A percentile compares a stretch with the other conserved stretches of the same genome.
phyloP scores from a whole-genome alignment of 2,113 vertebrate genomes.

The Aegithalos caudatus region DNA sequence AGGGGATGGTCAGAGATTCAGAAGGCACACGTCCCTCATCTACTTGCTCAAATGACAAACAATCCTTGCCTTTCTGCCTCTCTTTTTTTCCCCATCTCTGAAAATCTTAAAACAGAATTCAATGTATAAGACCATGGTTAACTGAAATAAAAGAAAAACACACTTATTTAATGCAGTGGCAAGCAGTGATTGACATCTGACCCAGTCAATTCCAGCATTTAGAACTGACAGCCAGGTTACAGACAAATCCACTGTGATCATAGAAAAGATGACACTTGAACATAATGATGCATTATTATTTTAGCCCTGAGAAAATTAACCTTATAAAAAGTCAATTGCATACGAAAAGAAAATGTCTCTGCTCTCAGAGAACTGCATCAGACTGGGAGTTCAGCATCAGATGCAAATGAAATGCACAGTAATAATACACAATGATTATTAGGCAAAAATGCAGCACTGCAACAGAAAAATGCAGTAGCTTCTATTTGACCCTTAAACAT shows the following conservation, averaged over 20 bases:
- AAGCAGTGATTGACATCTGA: slow-evolving; percentile 4
- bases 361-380: not conserved
- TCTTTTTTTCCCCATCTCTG: not conserved
- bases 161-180: not conserved
- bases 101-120: not conserved
- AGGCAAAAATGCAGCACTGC: not conserved
- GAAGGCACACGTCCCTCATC: not conserved
- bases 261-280: not conserved
- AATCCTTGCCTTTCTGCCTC: not conserved
- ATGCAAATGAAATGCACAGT: not conserved
- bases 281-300: not conserved
- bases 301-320: slow-evolving; percentile 22
- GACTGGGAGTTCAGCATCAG: not conserved
- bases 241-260: slow-evolving; percentile 1
- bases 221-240: not conserved
- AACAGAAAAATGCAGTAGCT: not conserved
- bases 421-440: not conserved
- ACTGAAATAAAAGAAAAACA: not conserved
- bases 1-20: not conserved
- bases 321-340: not conserved
- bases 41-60: not conserved
- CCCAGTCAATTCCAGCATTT: not conserved
- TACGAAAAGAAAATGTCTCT: not conserved
- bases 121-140: not conserved
- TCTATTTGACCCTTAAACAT: not conserved